Percentiles rank a stretch among this genome's conserved stretches.
phyloP scores from a whole-genome alignment of 2,888 invertebrate genomes.

The Oeneis ivallda region DNA sequence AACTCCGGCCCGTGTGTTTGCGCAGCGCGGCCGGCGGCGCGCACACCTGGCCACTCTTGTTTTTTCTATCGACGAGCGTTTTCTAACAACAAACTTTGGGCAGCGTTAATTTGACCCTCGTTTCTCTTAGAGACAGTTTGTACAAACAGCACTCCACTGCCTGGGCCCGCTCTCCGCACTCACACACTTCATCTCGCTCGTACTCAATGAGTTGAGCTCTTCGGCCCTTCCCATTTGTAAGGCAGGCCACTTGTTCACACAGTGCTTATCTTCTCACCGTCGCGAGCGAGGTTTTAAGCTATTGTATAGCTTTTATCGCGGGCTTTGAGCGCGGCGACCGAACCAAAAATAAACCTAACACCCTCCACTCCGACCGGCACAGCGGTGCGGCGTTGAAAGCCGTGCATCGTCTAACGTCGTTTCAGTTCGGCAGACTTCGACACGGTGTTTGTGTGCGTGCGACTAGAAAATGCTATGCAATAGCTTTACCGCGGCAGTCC shows the following conservation, averaged over 20 bases:
- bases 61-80: constrained; percentile 60
- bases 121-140: constrained; percentile 57
- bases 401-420: too few relatives aligned
- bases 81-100: constrained; percentile 56
- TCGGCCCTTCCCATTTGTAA: background rate
- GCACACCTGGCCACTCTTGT: constrained; percentile 57
- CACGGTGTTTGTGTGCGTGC: too few relatives aligned
- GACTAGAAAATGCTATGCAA: too few relatives aligned
- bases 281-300: too few relatives aligned
- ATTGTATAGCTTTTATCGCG: too few relatives aligned
- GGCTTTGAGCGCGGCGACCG: too few relatives aligned
- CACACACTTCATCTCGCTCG: constrained; percentile 1
- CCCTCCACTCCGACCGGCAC: too few relatives aligned
- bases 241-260: background rate
- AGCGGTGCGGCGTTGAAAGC: too few relatives aligned
- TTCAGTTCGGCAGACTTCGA: too few relatives aligned
- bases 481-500: too few relatives aligned
- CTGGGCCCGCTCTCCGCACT: background rate
- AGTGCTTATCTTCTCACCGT: background rate
- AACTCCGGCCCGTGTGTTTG: constrained; percentile 50
- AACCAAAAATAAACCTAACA: too few relatives aligned
- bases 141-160: constrained; percentile 48
- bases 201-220: background rate
- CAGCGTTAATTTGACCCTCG: constrained; percentile 62
- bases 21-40: constrained; percentile 31